Base-by-base conservation (phyloP, 1,140 invertebrate species). In the Brachystomella parvula region DNA sequence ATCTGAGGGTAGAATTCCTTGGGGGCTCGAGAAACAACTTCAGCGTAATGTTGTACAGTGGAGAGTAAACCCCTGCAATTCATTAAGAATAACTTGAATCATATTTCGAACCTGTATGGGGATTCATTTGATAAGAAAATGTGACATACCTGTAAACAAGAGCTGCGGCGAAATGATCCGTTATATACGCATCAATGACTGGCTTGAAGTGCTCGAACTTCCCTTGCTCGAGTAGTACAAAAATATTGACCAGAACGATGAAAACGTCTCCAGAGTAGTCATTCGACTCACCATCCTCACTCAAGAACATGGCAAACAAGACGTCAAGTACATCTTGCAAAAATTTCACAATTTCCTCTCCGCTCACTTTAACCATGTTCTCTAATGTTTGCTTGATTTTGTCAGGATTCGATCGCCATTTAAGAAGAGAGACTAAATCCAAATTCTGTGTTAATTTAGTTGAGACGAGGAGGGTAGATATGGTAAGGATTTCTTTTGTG, bases 181-280 rank as follows among this genome's bases (percentile, higher is more conserved):
- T 88, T 47, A 98, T 95, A 74, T 98, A 98, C 1, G 90, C 90
- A 76, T 98, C 93, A 77, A 98, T 86, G 0, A 97, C 93, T 0
- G 94, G 91, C 71, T 92, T 87, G 77, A 97, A 98, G 76, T 97
- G 92, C 75, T 94, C 88, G 79, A 96, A 97, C 76, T 95, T 93
- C 58, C 86, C 87, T 73, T 90, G 93, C 73, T 96, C 90, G 57
- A 98, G 78, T 2, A 94, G 79, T 77, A 61, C 49, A 74, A 97
- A 91, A 74, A 98, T 94, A 56, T 89, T 91, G 1, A 95, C 89
- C 74, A 87, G 77, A 35, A 88, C 86, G 79, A 89, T 85, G 77
- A 92, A 90, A 17, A 90, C 87, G 31, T 87, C 79, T 26, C 86
- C 86, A 30, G 87, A 88, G 76, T 86, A 83, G 0, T 82, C 77